Evolutionary conservation across 2,113 vertebrate species (phyloP).

Genomic region (Arizona elegans): DNA sequence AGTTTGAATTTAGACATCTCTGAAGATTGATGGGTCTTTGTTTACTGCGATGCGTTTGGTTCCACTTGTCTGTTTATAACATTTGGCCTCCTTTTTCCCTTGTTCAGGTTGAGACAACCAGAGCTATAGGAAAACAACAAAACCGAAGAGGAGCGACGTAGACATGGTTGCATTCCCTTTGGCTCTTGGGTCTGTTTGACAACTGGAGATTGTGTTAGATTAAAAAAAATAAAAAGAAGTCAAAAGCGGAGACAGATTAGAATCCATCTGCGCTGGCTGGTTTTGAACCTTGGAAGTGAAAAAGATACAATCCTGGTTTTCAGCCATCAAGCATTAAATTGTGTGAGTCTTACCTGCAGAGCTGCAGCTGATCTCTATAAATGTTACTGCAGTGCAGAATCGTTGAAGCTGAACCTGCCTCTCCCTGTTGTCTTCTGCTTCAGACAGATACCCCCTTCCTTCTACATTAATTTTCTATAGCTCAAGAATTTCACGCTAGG

Average conservation of each 20-base stretch:
- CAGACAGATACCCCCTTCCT: background rate
- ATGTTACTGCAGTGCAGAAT: background rate
- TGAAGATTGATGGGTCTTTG: background rate
- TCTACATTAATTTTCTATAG: background rate
- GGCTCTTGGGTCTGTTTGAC: background rate
- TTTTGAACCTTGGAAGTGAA: background rate
- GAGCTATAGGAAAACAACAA: background rate
- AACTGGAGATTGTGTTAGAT: background rate
- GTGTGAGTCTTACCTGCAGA: conserved; percentile 1
- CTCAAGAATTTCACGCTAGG: background rate
- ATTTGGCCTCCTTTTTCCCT: background rate
- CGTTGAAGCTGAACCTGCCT: background rate
- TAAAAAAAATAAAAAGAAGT: background rate
- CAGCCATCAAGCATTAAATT: background rate
- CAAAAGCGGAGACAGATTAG: background rate
- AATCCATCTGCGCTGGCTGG: background rate
- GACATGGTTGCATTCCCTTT: background rate
- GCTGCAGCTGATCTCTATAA: background rate
- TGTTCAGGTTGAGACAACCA: background rate
- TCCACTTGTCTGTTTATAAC: background rate
- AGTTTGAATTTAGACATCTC: background rate
- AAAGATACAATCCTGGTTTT: background rate
- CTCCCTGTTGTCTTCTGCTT: background rate
- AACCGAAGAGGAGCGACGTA: background rate
- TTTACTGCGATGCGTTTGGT: background rate